These are phyloP conservation scores for Amphiduros pacificus DNA, from an alignment of 2,888 invertebrate species.

Conservation along the genomic window DNA sequence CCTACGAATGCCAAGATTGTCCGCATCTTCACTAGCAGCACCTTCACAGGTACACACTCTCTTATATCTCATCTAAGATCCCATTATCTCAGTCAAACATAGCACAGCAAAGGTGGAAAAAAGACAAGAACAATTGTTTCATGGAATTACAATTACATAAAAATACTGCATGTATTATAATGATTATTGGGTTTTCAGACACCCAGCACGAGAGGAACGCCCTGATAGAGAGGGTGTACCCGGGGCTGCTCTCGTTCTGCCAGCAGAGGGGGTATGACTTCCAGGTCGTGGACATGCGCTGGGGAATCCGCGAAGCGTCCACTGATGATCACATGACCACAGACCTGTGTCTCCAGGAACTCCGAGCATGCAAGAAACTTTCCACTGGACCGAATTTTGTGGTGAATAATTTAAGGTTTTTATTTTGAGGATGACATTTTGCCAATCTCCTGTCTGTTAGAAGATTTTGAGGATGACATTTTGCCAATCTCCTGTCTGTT, in stretches of 20 bases:
- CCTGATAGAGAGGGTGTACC: conserved; percentile 48
- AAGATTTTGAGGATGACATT: too few species aligned
- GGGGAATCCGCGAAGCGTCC: conserved; percentile 52
- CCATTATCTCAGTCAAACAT: too few species aligned
- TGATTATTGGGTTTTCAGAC: conserved; percentile 36
- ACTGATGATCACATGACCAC: conserved; percentile 50
- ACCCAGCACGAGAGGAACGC: conserved; percentile 46
- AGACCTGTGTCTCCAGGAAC: conserved; percentile 49
- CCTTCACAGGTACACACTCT: conserved; percentile 49
- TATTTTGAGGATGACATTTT: too few species aligned
- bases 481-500: too few species aligned
- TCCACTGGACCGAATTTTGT: conserved; percentile 54
- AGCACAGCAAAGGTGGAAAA: too few species aligned
- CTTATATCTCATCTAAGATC: too few species aligned
- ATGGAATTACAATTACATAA: too few species aligned
- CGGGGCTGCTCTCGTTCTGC: conserved; percentile 44
- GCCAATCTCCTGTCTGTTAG: too few species aligned
- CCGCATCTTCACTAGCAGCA: conserved; percentile 49
- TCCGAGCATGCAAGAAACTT: conserved; percentile 45
- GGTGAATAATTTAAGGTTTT: conserved; percentile 32
- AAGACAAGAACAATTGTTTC: too few species aligned
- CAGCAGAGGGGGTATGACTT: conserved; percentile 49
- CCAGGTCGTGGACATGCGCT: conserved; percentile 48
- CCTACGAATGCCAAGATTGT: conserved; percentile 44
- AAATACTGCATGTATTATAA: too few species aligned